Conservation (phyloP, 2,113 vertebrate genomes). For the Larimichthys polyactis region DNA sequence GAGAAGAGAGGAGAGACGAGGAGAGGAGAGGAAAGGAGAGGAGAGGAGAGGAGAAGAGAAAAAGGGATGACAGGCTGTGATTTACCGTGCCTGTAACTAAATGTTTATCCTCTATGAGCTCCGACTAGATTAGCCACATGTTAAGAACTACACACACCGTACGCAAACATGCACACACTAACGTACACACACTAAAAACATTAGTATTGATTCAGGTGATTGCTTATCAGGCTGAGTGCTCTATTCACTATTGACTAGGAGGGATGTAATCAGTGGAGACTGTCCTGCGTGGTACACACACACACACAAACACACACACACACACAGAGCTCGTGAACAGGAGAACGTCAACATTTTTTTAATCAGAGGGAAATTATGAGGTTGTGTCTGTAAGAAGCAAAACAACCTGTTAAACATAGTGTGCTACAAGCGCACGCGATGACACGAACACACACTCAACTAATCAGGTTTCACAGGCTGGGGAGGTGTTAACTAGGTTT, state of each 20-base stretch:
- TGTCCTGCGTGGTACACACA: conserved; percentile 39
- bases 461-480: conserved; percentile 79
- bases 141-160: conserved; percentile 55
- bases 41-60: background rate
- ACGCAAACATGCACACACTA: conserved; percentile 42
- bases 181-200: conserved; percentile 77
- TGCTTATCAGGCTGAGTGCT: conserved; percentile 86
- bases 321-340: background rate
- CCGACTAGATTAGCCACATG: conserved; percentile 78
- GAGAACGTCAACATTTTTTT: conserved; percentile 62
- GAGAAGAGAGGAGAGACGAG: background rate
- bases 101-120: conserved; percentile 73
- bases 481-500: conserved; percentile 78
- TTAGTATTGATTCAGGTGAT: conserved; percentile 87
- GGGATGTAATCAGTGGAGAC: conserved; percentile 79
- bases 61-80: conserved; percentile 59
- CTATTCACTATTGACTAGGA: conserved; percentile 83
- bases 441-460: conserved; percentile 62
- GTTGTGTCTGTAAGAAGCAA: conserved; percentile 41
- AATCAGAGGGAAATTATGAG: conserved; percentile 67
- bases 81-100: conserved; percentile 73
- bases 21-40: background rate
- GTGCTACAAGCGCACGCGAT: conserved; percentile 31
- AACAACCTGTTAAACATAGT: conserved; percentile 63
- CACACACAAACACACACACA: conserved; percentile 12